phyloP scores from a whole-genome alignment of 2,888 invertebrate species.

The Phasia obesa region DNA sequence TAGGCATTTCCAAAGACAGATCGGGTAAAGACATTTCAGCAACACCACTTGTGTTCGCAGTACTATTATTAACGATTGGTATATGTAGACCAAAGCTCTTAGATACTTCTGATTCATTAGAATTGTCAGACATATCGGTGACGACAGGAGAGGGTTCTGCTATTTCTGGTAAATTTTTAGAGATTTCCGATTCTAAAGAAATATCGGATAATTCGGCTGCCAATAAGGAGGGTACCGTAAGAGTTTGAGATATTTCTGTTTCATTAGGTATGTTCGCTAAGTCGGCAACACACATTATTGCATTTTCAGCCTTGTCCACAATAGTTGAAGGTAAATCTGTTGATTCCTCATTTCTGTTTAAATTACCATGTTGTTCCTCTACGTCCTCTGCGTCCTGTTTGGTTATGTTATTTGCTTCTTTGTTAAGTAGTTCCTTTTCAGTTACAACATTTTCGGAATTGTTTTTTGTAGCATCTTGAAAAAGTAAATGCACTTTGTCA shows the following conservation, averaged over 20 bases:
- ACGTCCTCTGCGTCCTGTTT: background rate
- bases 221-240: slow-evolving; percentile 1
- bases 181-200: slow-evolving; percentile 49
- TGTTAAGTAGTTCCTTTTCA: background rate
- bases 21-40: slow-evolving; percentile 12
- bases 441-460: background rate
- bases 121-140: slow-evolving; percentile 61
- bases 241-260: background rate
- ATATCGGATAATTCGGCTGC: slow-evolving; percentile 47
- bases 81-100: slow-evolving; percentile 17
- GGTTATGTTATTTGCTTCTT: slow-evolving; percentile 9
- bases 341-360: background rate
- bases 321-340: slow-evolving; percentile 2
- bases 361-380: background rate
- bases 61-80: background rate
- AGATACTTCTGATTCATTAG: slow-evolving; percentile 26
- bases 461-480: background rate
- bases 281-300: slow-evolving; percentile 7
- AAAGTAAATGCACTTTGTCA: background rate
- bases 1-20: slow-evolving; percentile 39
- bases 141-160: slow-evolving; percentile 60
- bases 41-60: too few relatives aligned
- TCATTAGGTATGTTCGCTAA: slow-evolving; percentile 14
- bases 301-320: slow-evolving; percentile 16
- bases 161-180: slow-evolving; percentile 55